Base-by-base conservation (phyloP, 2,888 invertebrate species). In the Daptonema setosum region DNA sequence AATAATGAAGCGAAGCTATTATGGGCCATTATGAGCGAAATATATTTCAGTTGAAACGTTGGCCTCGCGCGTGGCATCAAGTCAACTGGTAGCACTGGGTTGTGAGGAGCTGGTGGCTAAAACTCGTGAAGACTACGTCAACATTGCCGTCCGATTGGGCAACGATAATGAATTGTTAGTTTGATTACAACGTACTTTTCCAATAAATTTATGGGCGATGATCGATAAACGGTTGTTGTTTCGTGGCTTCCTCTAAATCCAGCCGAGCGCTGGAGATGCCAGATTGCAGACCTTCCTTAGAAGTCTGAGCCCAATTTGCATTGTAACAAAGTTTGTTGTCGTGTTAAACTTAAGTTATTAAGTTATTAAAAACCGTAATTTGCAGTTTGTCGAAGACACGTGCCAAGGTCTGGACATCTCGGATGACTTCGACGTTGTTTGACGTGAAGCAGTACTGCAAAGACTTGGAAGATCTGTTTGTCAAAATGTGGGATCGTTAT, bases 101-200 rank as follows among this genome's bases (percentile, higher is more conserved):
- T 87, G 87, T 69, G 83, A 87, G 0, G 97, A 99, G 72, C 77
- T 97, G 60, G 85, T 97, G 60, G 95, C 95, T 2, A 80, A 80
- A 63, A 82, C 80, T 55, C 77, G 81, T 60, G 81, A 83, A 65
- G 86, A 95, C 66, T 97, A 97, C 73, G 83, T 91, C 74, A 82
- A 85, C 61, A 87, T 97, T 65, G 90, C 95, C 58, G 79, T 87
- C 59, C 81, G 82, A 67, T 78, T 99, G 62, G 97, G 97, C 66
- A 85, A 80, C 1, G 85, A 93, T 71, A 77, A 78, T 63, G 83
- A 86, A 77, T 88, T 83, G 87, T 88, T 77, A 80, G 87, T 82
- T 57, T 52, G n/a, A n/a, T n/a, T n/a, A n/a, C 25, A 29, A 8
- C 2, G n/a, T 51, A 3, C 22, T 3, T 3, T 56, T 11, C 22